Conservation (phyloP, 2,797 vertebrate species). For the Poecile montanus region DNA sequence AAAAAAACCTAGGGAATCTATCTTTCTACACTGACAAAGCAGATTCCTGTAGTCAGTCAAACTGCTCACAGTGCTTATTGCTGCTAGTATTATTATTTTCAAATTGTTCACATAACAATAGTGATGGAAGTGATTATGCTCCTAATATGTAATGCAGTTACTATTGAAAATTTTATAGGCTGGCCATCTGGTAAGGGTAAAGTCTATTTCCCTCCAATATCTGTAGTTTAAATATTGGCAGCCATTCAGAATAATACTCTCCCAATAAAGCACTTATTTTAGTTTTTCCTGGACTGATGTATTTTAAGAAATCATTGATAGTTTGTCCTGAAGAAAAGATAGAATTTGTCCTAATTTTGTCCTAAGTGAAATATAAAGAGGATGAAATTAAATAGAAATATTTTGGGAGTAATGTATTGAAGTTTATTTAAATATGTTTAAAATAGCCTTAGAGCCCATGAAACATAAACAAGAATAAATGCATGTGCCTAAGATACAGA, state of each 20-base stretch:
- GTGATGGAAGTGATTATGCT: neutral
- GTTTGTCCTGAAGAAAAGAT: neutral
- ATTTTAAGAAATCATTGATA: neutral
- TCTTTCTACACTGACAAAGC: neutral
- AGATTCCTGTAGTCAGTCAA: neutral
- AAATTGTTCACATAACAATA: neutral
- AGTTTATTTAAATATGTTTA: neutral
- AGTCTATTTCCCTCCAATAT: neutral
- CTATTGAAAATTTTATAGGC: neutral
- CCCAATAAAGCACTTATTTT: neutral
- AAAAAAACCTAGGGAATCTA: neutral
- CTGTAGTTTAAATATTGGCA: neutral
- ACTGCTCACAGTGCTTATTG: neutral
- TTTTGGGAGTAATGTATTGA: neutral
- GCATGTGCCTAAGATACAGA: neutral
- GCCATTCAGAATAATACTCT: conserved; percentile 5
- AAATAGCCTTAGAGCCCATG: neutral
- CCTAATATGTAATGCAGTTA: neutral
- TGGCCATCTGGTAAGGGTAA: neutral
- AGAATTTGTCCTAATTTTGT: neutral
- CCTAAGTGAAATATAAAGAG: neutral
- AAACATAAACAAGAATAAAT: neutral
- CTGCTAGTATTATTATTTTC: neutral
- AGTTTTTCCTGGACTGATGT: neutral
- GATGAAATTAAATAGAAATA: neutral